Conservation (phyloP, 2,113 vertebrate genomes). For the Glaucidium brasilianum region DNA sequence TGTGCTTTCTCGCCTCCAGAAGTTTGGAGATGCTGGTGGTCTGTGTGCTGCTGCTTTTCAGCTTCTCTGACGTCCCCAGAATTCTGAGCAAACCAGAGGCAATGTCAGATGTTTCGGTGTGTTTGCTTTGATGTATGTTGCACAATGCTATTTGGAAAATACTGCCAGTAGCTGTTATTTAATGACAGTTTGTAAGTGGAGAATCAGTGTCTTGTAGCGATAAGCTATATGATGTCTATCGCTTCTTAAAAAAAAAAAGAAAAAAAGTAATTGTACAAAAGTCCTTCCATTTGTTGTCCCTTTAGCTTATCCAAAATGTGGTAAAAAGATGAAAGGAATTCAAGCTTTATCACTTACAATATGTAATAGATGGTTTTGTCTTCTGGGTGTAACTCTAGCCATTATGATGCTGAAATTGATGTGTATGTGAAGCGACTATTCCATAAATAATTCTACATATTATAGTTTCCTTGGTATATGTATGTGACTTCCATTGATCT, state of each 20-base stretch:
- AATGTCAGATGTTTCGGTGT: not conserved
- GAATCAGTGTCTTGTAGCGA: not conserved
- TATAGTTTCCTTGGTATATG: not conserved
- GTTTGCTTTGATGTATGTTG: not conserved
- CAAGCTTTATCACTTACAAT: not conserved
- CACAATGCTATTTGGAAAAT: not conserved
- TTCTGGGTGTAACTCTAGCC: not conserved
- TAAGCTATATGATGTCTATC: not conserved
- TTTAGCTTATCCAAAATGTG: not conserved
- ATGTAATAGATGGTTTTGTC: not conserved
- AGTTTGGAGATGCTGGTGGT: not conserved
- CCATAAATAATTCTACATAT: not conserved
- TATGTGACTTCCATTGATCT: not conserved
- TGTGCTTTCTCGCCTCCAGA: not conserved
- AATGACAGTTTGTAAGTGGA: not conserved
- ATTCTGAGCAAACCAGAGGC: not conserved
- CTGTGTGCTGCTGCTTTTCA: not conserved
- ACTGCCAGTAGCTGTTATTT: not conserved
- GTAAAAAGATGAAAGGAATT: not conserved
- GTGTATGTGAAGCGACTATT: not conserved
- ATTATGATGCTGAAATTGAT: not conserved
- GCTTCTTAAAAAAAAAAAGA: not conserved
- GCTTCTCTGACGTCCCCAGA: not conserved
- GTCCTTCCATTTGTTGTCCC: not conserved
- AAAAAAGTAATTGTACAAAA: not conserved